Base-by-base conservation (phyloP, 2,888 invertebrate genomes). In the Gonocerus acuteangulatus region DNA sequence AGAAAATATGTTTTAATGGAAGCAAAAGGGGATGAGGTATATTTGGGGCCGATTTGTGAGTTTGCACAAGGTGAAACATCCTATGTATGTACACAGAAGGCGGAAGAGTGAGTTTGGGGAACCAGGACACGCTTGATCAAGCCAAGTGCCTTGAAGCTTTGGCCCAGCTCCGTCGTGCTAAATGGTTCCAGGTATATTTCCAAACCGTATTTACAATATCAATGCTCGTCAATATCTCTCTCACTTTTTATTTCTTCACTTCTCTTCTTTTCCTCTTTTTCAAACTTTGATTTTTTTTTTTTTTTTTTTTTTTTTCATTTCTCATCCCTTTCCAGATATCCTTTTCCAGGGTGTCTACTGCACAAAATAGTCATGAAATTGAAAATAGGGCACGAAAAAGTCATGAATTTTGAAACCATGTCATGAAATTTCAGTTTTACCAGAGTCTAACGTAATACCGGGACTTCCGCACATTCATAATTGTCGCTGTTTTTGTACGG, bases 111-210 rank as follows among this genome's bases (percentile, higher is more conserved):
- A 58, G 51, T 54, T 60, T 64, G 58, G 62, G 54, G 59, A 62
- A 60, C 48, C 62, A 79, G 78, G 83, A 82, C 73, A 82, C 83
- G 69, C 83, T 85, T 81, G 95, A 95, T 82, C 64, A 66, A 62
- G 66, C 66, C 62, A 95, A 95, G 83, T 97, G 97, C 87, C 89
- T 99, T 83, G 89, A 95, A 85, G 96, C 97, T 82, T 89, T 99
- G 82, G 96, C 97, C 82, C 93, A 94, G 81, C 89, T 99, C 80
- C 92, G 99, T 83, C 96, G 95, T 87, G 94, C 96, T 83, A 99
- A 99, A 85, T 99, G 97, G 96, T 99, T 97, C 89, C 96, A 97
- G 93, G 95, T 95, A 66, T 62, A 56, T 61, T 44, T 34, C 49
- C 60, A 45, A 51, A 57, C 39, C 44, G 61, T 66, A 56, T 63